These are phyloP conservation scores for Brenthis ino DNA, from an alignment of 2,888 invertebrate species.

Conservation along the genomic window DNA sequence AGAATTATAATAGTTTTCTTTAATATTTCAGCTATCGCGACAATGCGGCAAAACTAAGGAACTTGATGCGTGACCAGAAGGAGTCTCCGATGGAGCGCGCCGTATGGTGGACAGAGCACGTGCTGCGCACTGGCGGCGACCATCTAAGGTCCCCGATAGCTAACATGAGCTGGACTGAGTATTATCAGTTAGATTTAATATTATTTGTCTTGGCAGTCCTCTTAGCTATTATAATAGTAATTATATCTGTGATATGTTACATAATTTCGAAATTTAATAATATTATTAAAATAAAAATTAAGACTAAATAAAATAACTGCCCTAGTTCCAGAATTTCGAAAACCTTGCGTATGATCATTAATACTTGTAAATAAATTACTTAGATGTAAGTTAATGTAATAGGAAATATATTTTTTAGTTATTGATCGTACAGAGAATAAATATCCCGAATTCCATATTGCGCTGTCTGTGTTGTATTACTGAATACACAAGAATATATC, in stretches of 20 bases:
- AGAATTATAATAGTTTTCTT: no score
- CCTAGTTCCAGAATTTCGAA: no score
- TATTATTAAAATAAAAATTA: conserved; percentile 4
- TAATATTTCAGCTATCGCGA: conserved; percentile 11
- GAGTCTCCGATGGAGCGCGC: conserved; percentile 8
- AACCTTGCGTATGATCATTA: no score
- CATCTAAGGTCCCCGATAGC: conserved; percentile 14
- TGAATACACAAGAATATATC: no score
- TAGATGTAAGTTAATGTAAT: no score
- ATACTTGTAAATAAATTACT: no score
- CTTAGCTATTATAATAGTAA: not conserved
- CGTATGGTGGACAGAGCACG: conserved; percentile 20
- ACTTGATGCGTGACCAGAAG: conserved; percentile 30
- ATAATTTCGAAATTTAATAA: not conserved
- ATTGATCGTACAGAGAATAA: no score
- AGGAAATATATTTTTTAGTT: no score
- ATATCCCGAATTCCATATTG: no score
- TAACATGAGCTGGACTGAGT: conserved; percentile 16
- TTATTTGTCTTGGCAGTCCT: not conserved
- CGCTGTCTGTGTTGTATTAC: no score
- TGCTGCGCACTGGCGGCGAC: conserved; percentile 7
- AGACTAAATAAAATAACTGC: not conserved
- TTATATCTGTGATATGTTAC: not conserved
- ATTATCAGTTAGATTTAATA: conserved; percentile 15
- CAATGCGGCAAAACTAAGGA: conserved; percentile 32